Percentiles rank a stretch among this genome's conserved stretches.
Conservation (phyloP, 2,888 invertebrate genomes). For the Alsophila aescularia region DNA sequence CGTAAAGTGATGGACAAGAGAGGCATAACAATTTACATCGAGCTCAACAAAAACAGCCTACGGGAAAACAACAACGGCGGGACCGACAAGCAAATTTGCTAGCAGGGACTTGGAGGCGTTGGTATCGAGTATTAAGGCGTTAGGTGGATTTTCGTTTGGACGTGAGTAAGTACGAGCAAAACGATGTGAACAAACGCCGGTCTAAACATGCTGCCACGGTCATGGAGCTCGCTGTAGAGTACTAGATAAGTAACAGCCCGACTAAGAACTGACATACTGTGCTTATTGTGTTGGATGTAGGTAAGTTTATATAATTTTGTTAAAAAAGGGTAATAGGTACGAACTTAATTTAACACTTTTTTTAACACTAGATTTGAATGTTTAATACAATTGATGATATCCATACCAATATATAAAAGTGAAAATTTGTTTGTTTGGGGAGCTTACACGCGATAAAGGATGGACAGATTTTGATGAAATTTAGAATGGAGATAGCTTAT, state of each 20-base stretch:
- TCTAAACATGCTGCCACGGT: conserved; percentile 11
- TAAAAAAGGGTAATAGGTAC: no score
- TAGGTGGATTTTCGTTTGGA: conserved; percentile 32
- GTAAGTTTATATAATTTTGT: background rate
- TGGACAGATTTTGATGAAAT: no score
- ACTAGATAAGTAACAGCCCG: background rate
- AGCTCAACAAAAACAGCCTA: conserved; percentile 27
- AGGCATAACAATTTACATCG: conserved; percentile 7
- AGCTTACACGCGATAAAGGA: no score
- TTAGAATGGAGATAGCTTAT: no score
- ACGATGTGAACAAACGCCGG: conserved; percentile 25
- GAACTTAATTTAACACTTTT: no score
- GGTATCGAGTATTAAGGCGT: conserved; percentile 13
- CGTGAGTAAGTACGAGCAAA: conserved; percentile 35
- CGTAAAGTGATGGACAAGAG: background rate
- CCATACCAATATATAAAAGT: no score
- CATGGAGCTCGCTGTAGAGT: background rate
- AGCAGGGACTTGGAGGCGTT: conserved; percentile 41
- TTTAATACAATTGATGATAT: no score
- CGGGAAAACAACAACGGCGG: conserved; percentile 35
- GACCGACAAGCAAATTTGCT: conserved; percentile 43
- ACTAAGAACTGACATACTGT: no score
- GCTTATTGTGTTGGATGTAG: background rate
- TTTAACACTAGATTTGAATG: no score
- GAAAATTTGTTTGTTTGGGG: no score